Percentiles rank a stretch among this genome's conserved stretches.
These are phyloP conservation scores for Phyllotis vaccarum DNA, from an alignment of 2,797 vertebrate species.

Conservation along the genomic window DNA sequence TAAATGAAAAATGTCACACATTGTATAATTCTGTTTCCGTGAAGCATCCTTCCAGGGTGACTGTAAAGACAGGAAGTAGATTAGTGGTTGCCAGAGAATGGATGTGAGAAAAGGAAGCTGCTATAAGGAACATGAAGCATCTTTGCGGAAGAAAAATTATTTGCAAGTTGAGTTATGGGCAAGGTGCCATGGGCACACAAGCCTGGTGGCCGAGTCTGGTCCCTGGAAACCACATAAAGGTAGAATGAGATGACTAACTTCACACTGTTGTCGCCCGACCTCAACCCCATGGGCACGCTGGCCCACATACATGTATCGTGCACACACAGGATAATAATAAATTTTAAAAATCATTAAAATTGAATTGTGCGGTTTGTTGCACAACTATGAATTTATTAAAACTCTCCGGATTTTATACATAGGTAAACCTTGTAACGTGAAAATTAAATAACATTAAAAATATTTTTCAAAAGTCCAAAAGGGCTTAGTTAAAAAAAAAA, in stretches of 20 bases:
- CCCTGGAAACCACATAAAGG: background rate
- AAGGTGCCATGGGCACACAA: background rate
- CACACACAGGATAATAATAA: background rate
- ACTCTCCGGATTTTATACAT: conserved; percentile 35
- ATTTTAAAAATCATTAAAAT: background rate
- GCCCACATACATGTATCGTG: background rate
- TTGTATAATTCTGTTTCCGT: background rate
- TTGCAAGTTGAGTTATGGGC: background rate
- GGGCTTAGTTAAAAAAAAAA: background rate
- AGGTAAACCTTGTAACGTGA: background rate
- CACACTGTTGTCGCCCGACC: background rate
- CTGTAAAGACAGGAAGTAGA: background rate
- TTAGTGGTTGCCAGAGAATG: background rate
- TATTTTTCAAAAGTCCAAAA: background rate
- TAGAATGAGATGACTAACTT: no score
- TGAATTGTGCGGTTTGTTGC: background rate
- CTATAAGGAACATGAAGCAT: background rate
- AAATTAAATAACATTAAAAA: background rate
- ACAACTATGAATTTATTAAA: background rate
- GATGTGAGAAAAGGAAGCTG: background rate
- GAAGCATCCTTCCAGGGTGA: background rate
- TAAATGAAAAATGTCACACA: background rate
- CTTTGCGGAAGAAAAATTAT: background rate
- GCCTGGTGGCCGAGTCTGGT: background rate
- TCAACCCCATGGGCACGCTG: no score